phyloP scores from a whole-genome alignment of 2,113 vertebrate species.

The Opisthocomus hoazin region DNA sequence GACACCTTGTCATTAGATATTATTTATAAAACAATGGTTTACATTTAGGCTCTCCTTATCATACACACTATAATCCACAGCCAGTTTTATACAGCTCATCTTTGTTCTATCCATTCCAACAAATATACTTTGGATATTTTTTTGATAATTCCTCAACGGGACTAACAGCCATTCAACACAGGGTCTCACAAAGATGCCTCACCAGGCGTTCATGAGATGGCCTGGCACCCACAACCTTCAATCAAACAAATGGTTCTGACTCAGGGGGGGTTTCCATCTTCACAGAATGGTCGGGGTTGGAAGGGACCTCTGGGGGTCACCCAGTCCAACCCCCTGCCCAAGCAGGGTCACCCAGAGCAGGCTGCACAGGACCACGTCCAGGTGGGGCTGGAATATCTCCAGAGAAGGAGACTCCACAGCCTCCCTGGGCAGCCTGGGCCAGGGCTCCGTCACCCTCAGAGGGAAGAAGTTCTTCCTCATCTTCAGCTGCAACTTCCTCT shows the following conservation, averaged over 20 bases:
- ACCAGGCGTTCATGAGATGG: background rate
- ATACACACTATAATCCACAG: rapidly evolving
- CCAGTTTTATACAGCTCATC: too few species aligned
- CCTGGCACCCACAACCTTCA: background rate
- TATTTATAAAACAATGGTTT: background rate
- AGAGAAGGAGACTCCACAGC: too few species aligned
- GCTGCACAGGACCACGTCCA: too few species aligned
- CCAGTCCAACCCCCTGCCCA: too few species aligned
- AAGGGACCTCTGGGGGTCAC: too few species aligned
- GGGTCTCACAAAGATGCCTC: background rate
- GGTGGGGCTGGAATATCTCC: too few species aligned
- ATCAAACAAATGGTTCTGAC: background rate
- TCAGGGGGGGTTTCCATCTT: background rate
- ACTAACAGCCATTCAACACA: background rate
- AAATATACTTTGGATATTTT: background rate
- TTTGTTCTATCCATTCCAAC: background rate
- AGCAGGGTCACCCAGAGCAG: too few species aligned
- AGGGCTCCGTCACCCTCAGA: too few species aligned
- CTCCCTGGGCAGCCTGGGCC: too few species aligned
- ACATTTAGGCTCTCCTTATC: background rate
- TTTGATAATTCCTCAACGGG: background rate
- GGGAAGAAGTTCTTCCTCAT: too few species aligned
- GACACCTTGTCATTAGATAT: background rate
- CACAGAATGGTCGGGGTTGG: too few species aligned
- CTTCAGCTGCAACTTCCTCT: too few species aligned